These are phyloP conservation scores for Enteromius trimaculatus DNA, from an alignment of 2,797 vertebrate genomes.

Conservation along the genomic window DNA sequence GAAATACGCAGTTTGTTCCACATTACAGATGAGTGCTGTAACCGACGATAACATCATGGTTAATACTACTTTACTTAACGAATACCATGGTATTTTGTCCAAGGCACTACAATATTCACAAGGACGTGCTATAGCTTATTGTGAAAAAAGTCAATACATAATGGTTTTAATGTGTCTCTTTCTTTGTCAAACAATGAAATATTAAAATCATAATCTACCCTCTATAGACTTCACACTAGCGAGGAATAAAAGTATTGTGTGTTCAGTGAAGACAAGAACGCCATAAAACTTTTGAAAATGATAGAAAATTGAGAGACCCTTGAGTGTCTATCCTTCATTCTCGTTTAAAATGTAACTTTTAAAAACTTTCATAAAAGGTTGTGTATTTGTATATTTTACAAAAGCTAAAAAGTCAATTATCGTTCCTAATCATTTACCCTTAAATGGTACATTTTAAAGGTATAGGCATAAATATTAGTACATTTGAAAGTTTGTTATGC, in stretches of 20 bases:
- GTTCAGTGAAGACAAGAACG: not conserved
- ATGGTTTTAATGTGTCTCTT: not conserved
- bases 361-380: not conserved
- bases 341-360: not conserved
- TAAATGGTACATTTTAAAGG: not conserved
- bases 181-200: not conserved
- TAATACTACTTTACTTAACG: not conserved
- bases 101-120: not conserved
- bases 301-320: not conserved
- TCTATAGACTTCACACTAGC: not conserved
- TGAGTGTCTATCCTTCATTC: not conserved
- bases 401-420: not conserved
- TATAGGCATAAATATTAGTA: not conserved
- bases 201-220: not conserved
- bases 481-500: not conserved
- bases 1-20: not conserved
- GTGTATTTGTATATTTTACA: not conserved
- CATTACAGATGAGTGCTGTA: not conserved
- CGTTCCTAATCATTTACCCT: not conserved
- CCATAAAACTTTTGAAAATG: not conserved
- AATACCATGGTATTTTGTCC: not conserved
- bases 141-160: not conserved
- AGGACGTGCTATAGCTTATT: not conserved
- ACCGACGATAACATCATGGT: not conserved
- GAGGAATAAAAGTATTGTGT: not conserved